Evolutionary conservation across 2,797 vertebrate genomes (phyloP).

Genomic region (Bovichtus diacanthus): DNA sequence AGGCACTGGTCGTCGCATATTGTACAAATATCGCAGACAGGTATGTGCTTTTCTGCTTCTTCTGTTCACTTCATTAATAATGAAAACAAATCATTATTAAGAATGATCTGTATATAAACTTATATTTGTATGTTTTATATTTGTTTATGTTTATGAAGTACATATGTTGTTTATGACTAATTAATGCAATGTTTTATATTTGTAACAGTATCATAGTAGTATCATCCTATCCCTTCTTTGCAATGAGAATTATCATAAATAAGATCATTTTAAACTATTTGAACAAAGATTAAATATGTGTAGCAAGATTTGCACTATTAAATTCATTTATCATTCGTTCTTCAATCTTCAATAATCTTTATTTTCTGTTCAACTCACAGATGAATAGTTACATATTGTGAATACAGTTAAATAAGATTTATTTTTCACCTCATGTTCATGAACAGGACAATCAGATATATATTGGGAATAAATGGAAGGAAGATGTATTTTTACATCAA

Average conservation of each 20-base stretch:
- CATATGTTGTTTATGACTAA: neutral
- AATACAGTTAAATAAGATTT: neutral
- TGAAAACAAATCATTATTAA: neutral
- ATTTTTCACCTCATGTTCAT: neutral
- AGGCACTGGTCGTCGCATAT: constrained; percentile 93
- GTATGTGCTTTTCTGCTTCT: constrained; percentile 48
- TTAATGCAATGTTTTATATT: neutral
- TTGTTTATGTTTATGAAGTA: too few relatives aligned
- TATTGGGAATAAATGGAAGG: neutral
- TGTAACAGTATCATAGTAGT: neutral
- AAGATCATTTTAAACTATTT: neutral
- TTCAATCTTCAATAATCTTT: neutral
- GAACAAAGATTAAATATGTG: neutral
- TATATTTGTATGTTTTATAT: neutral
- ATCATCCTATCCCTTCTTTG: neutral
- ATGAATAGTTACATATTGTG: too few relatives aligned
- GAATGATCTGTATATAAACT: neutral
- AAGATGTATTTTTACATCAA: constrained; percentile 1
- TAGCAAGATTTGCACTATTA: neutral
- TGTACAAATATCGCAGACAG: constrained; percentile 94
- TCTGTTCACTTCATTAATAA: neutral
- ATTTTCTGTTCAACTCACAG: too few relatives aligned
- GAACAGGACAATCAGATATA: neutral
- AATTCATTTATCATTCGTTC: neutral
- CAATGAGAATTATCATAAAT: neutral